Evolutionary conservation across 2,113 vertebrate species (phyloP).

Genomic region (Pan troglodytes): NHGRI_mPanTro3-v2.1_pri NC_072414.2:59028501-59029000

Average conservation of each 20-base stretch:
- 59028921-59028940: background rate
- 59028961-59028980: background rate
- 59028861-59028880: background rate
- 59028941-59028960: background rate
- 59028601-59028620: background rate
- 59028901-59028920: background rate
- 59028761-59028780: constrained; percentile 48
- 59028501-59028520: background rate
- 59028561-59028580: background rate
- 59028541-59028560: background rate
- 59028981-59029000: background rate
- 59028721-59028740: constrained; percentile 72
- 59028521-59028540: background rate
- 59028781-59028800: constrained; percentile 38
- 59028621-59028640: background rate
- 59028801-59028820: constrained; percentile 40
- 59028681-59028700: constrained; percentile 74
- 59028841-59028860: background rate
- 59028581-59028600: background rate
- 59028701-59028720: constrained; percentile 57
- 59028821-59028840: background rate
- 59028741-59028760: constrained; percentile 55
- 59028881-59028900: background rate
- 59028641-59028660: background rate
- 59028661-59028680: background rate